Base-by-base conservation (phyloP, 1,140 invertebrate genomes). In the Trinorchestia longiramus region DNA sequence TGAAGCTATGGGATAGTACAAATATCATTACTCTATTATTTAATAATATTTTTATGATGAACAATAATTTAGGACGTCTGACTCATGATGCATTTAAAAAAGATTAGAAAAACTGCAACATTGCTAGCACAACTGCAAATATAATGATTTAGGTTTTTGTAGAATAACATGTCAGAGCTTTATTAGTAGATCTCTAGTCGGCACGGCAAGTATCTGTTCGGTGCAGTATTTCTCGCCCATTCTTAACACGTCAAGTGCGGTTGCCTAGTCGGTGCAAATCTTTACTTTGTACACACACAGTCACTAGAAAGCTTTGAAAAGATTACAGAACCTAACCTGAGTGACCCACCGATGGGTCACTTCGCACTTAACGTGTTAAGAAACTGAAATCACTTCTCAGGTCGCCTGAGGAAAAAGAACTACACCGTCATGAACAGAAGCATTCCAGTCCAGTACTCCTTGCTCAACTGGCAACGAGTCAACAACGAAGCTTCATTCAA, bases 391-490 rank as follows among this genome's bases (percentile, higher is more conserved):
- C 28, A 23, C 62, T 36, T 94, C 40, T n/a, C 92, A 94, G 92
- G 92, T 47, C 92, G 44, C 43, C 92, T 94, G 41, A 45, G 44
- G 44, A 40, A 94, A 8, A 40, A n/a, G 36, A 94, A 94, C 44
- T 94, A 94, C 92, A 94, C 43, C 47, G 36, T 94, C 11, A 4
- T 6, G 36, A 40, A 94, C 0, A 44, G 44, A 47, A 94, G 43
- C 92, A 94, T 94, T 45, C 92, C 92, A 43, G 44, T 43, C 19
- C 43, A 47, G 43, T 94, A 94, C 47, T 94, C 92, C 19, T 44
- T 94, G 43, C 92, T 94, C 36, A 94, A 94, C 92, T 94, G 43
- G 92, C 92, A 40, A 44, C 6, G 15, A 40, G 43, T 45, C 23
- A 45, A 43, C 36, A 36, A 36, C 36, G 19, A 94, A 8, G 40